Evolutionary conservation across 2,113 vertebrate species (phyloP), one percentile per base, ranked within the genome.

Genomic region (Fulica atra): DNA sequence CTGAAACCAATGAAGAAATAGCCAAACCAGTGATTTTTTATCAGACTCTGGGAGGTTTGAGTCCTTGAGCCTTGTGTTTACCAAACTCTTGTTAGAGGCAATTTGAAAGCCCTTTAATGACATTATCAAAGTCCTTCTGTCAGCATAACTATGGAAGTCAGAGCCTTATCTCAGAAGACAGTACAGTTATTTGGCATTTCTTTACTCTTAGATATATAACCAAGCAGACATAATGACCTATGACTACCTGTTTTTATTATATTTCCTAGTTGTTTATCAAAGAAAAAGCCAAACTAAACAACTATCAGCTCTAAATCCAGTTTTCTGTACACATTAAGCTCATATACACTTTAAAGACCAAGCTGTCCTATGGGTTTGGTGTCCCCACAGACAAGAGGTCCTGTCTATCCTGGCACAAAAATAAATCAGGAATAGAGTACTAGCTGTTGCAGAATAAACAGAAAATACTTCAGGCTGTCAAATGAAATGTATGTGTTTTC

Each of bases 341-440:
- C 96, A 80, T 97, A 98, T 33, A 98, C 60, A 33, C 98, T 98
- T 61, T 97, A 99, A 7, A 98, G 96, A 3, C 97, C 98, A 76
- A 74, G 81, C 3, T 23, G 78, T 96, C 0, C 98, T 98, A 14
- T 96, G 98, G 36, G 54, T 94, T 63, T 97, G 98, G 19, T 96
- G 63, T 5, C 97, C 97, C 98, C 97, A 98, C 91, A 98, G 98
- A 56, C 99, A 95, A 92, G 98, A 99, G 8, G 97, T 95, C 61
- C 56, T 97, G 86, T 99, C 98, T 60, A 97, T 98, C 23, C 98
- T 46, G n/a, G 98, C 96, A 53, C 98, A 98, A 60, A 98, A 99
- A 94, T 98, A 99, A 81, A 98, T 77, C 2, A 96, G 96, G 42
- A 98, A 97, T 86, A 97, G 97, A 92, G 98, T 97, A 72, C 97